These are phyloP conservation scores for Artibeus lituratus DNA, from an alignment of 2,797 vertebrate genomes.

Conservation along the genomic window DNA sequence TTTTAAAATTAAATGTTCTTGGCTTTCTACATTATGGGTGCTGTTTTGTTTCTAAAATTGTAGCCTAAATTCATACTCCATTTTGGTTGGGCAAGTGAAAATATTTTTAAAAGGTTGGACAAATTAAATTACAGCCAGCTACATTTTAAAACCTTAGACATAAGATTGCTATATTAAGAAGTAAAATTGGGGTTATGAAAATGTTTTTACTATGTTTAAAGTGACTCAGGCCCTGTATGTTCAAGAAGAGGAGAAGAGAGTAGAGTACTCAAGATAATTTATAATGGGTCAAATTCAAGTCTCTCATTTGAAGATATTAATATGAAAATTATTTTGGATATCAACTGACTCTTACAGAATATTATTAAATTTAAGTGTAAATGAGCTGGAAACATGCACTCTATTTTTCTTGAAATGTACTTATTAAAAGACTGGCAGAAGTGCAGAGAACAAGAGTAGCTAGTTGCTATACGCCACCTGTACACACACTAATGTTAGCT, in stretches of 20 bases:
- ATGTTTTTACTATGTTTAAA: slow-evolving; percentile 1
- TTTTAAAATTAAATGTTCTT: not conserved
- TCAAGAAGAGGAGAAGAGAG: not conserved
- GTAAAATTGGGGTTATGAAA: slow-evolving; percentile 9
- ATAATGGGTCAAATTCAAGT: not conserved
- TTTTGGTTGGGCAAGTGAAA: slow-evolving; percentile 30
- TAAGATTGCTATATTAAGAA: not conserved
- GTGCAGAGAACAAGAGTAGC: not conserved
- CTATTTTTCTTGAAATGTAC: not conserved
- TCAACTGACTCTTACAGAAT: not conserved
- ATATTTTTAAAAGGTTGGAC: not conserved
- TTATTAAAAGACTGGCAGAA: not conserved
- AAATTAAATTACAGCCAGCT: not conserved
- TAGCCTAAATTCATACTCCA: not conserved
- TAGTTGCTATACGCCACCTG: not conserved
- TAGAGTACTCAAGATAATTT: slow-evolving; percentile 19
- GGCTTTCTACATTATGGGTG: not conserved
- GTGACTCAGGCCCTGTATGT: not conserved
- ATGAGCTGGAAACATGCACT: not conserved
- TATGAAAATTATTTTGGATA: not conserved
- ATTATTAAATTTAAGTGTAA: slow-evolving; percentile 14
- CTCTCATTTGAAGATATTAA: not conserved
- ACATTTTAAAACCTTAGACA: slow-evolving; percentile 38
- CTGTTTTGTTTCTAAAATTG: slow-evolving; percentile 22
- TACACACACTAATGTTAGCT: not conserved